A percentile compares a stretch with the other conserved stretches of the same genome.
Conservation (phyloP, 2,113 vertebrate genomes). For the Otis tarda region DNA sequence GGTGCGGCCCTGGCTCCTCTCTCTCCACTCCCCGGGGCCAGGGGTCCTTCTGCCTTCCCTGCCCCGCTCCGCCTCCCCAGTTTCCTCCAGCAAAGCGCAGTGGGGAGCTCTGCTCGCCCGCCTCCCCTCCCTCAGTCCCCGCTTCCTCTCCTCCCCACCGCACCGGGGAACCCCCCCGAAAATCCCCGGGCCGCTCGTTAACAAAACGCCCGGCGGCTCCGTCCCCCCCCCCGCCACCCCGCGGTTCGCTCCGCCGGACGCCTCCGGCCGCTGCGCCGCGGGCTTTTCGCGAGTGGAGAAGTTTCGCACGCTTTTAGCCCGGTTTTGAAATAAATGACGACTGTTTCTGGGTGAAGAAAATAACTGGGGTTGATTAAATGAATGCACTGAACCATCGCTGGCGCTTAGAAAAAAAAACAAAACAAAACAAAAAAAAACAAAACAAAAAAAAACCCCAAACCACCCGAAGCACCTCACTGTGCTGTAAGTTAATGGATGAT, state of each 20-base stretch:
- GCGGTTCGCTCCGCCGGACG: no score
- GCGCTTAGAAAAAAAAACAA: neutral
- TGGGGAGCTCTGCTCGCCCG: neutral
- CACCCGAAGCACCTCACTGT: neutral
- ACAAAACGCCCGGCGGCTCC: no score
- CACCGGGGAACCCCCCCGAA: neutral
- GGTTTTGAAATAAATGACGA: neutral
- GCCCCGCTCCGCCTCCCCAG: rapidly evolving
- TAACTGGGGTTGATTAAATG: neutral
- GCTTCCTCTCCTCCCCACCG: no score
- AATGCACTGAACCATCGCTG: neutral
- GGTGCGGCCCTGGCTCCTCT: neutral
- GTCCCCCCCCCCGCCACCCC: no score
- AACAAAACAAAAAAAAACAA: no score
- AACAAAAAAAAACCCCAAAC: no score
- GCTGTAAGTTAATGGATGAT: neutral
- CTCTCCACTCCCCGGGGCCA: no score
- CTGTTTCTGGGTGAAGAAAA: neutral
- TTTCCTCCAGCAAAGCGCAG: rapidly evolving
- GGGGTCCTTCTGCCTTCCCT: neutral
- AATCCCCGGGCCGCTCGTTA: rapidly evolving
- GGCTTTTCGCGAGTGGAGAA: neutral
- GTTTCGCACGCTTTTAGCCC: neutral
- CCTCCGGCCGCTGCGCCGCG: neutral
- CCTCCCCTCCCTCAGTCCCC: neutral